A percentile compares a stretch with the other conserved stretches of the same genome.
These are phyloP conservation scores for Dasysyrphus tricinctus DNA, from an alignment of 2,888 invertebrate species.

Conservation along the genomic window DNA sequence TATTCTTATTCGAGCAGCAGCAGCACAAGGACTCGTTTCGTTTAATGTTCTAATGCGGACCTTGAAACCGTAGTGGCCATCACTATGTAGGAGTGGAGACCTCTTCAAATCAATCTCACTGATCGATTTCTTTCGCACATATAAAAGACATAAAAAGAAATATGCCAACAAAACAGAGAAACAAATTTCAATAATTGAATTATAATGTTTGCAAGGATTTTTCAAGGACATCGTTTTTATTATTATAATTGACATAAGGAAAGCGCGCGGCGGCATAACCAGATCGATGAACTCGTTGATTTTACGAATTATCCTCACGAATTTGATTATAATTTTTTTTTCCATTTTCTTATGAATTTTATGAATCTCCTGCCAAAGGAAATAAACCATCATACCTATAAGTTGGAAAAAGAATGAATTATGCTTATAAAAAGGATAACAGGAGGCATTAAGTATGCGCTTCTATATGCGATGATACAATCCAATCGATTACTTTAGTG, in stretches of 20 bases:
- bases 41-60: slow-evolving; percentile 49
- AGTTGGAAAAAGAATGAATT: slow-evolving; percentile 22
- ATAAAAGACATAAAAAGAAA: slow-evolving; percentile 47
- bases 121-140: slow-evolving; percentile 50
- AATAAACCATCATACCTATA: neutral
- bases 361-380: slow-evolving; percentile 13
- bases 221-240: slow-evolving; percentile 68
- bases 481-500: slow-evolving; percentile 71
- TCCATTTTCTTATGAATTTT: neutral
- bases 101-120: slow-evolving; percentile 52
- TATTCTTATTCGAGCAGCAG: neutral
- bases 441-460: slow-evolving; percentile 64
- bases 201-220: slow-evolving; percentile 55
- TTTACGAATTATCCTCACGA: slow-evolving; percentile 73
- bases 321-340: slow-evolving; percentile 39
- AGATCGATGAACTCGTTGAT: slow-evolving; percentile 67
- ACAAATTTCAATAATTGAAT: slow-evolving; percentile 69
- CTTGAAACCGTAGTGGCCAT: neutral
- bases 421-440: slow-evolving; percentile 60
- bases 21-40: slow-evolving; percentile 11
- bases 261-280: neutral
- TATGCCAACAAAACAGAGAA: neutral
- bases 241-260: slow-evolving; percentile 43
- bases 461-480: slow-evolving; percentile 59
- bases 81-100: neutral